Base-by-base conservation (phyloP, 2,888 invertebrate species). In the Operophtera brumata region DNA sequence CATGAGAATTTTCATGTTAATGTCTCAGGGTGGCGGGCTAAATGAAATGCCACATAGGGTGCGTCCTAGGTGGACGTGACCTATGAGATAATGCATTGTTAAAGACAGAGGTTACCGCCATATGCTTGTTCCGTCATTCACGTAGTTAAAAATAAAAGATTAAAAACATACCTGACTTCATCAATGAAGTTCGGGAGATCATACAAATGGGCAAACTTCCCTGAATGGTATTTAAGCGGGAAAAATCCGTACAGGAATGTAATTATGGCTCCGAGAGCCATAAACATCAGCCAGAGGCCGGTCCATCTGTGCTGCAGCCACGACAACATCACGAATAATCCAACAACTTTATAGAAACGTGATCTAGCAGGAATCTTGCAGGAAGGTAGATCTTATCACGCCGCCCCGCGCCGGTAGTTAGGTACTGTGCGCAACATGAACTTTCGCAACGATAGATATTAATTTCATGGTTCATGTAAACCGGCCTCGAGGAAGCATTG, bases 211-310 rank as follows among this genome's bases (percentile, higher is more conserved):
- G 92, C 84, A 47, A 90, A 67, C 58, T 78, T 83, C 55, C 87
- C 87, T 65, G 91, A 84, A 74, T 89, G 85, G 65, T 91, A 90
- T 68, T 90, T 91, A 52, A 92, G 67, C 41, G 93, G 92, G 65
- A 93, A 92, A 80, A 92, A 93, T 39, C 93, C 93, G 77, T 90
- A 91, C 52, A 93, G 75, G 75, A 92, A 93, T 40, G 93, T 68
- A 51, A 78, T 65, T 13, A 91, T 65, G 78, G 78, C 83, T 30
- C 77, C 79, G 7, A 86, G 70, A 8, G 79, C 83, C 61, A 78
- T 70, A 43, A 86, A 67, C 47, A 91, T 76, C 6, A 90, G 77
- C 74, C 82, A 83, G 6, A 91, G 73, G 59, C 82, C 72, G 45
- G 84, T 84, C 90, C 90, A 90, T 71, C 85, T 79, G 65, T 87